Conservation (phyloP, 2,113 vertebrate species). For the Poecilia latipinna region DNA sequence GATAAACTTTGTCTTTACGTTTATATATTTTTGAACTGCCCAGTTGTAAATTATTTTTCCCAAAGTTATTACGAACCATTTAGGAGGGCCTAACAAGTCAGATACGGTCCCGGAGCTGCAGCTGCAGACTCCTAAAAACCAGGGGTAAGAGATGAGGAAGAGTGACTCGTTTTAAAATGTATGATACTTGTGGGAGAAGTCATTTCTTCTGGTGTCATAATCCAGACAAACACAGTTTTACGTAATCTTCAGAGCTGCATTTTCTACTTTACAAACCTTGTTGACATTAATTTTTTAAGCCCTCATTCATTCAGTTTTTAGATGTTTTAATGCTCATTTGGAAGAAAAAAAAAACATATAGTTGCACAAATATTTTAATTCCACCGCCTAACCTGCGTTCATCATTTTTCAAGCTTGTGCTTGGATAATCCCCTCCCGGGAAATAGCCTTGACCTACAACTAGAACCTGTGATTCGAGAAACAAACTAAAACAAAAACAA, state of each 20-base stretch:
- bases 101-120: too few relatives aligned
- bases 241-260: slow-evolving; percentile 20
- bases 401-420: slow-evolving; percentile 4
- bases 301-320: background rate
- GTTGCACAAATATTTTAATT: too few relatives aligned
- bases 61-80: background rate
- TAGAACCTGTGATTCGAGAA: slow-evolving; percentile 5
- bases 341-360: background rate
- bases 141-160: too few relatives aligned
- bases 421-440: slow-evolving; percentile 25
- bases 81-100: too few relatives aligned
- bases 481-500: slow-evolving; percentile 12
- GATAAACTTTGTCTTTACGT: background rate
- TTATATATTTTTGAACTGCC: too few relatives aligned
- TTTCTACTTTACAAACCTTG: background rate
- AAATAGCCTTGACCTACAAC: slow-evolving; percentile 45
- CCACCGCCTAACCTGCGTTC: background rate
- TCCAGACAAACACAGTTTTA: slow-evolving; percentile 25
- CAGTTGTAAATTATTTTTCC: too few relatives aligned
- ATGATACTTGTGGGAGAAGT: background rate
- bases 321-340: background rate
- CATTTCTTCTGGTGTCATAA: background rate
- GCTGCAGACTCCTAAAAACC: too few relatives aligned
- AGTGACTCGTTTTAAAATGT: too few relatives aligned
- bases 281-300: background rate